Evolutionary conservation across 2,888 invertebrate genomes (phyloP), one percentile per base, ranked within the genome.

Genomic region (Caenorhabditis imperialis): DNA sequence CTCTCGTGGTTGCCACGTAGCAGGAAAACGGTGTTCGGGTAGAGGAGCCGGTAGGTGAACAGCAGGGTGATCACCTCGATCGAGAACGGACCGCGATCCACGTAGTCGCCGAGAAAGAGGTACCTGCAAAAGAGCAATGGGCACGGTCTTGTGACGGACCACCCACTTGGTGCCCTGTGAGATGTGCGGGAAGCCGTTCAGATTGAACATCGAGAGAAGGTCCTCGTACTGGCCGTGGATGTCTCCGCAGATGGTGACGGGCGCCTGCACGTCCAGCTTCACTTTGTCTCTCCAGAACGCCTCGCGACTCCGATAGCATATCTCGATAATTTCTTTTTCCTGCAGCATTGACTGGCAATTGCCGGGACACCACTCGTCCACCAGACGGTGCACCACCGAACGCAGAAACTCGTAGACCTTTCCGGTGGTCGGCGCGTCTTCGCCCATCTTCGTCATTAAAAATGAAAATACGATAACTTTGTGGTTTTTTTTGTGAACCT

Each of bases 1-100:
- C 96, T 96, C 90, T 99, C 99, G 90, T 99, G 98, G 90, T 99
- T 99, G 71, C 99, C 99, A 88, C 99, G 91, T 47, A 99, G 91
- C 79, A 99, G 90, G 30, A 95, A 93, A 85, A 99, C 96, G 88
- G 94, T 93, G 77, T 91, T 90, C 84, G 94, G 93, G 91, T 88
- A 90, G 89, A 93, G 93, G 44, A 81, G 65, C n/a, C 58, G 75
- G 16, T 57, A 69, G 25, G 95, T 94, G 88, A 97, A 92, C 70
- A 97, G 91, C 86, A 95, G 91, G 20, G 95, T 95, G 48, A 85
- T 78, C 14, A 78, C 76, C 61, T 85, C 85, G 3, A 85, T 60
- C 1, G 79, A 95, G 90, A 94, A 97, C 89, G 96, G 95, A 27
- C 96, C 96, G 85, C 96, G 91, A 90, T 96, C 96, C 18, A 96